Evolutionary conservation across 1,140 invertebrate species (phyloP), one percentile per base, ranked within the genome.

Genomic region (Hylaeus volcanicus): DNA sequence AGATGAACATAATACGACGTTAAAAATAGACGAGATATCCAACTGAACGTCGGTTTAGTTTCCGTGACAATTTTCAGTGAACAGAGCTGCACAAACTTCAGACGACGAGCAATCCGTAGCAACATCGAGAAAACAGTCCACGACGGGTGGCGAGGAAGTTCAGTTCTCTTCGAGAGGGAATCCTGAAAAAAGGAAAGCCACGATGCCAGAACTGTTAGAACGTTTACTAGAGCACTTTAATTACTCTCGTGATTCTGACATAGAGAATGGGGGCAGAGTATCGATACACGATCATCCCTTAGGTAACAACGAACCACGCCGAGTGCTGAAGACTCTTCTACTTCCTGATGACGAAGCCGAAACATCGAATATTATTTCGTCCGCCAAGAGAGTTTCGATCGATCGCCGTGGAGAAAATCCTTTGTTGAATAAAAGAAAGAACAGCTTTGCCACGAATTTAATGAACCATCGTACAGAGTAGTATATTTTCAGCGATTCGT

Each of bases 221-320:
- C 41, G 51, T 56, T 43, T 83, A 53, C 9, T 74, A 51, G 41
- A 74, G 37, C 66, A 51, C 9, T 80, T 74, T 51, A 55, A 69
- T 83, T 70, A 74, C 11, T 9, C 41, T 41, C 43, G 3, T 6
- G 39, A 79, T 73, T n/a, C 48, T 45, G 45, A 15, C 0, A 5
- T 6, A 2, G 1, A 12, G 9, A 69, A 60, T 3, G 53, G 45
- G 6, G 8, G 12, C 26, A 56, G 45, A 43, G 63, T 82, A 15
- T 76, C 63, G 26, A 63, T 75, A 5, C 70, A 64, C 0, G 53
- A 53, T 65, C 71, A 74, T 75, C 26, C 55, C 63, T 53, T 79
- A 11, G 64, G 55, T 5, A 64, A 75, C 15, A 15, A 56, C 5
- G 69, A 61, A 3, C 74, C 82, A 2, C 61, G 39, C 6, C 64